Conservation (phyloP, 2,888 invertebrate genomes). For the Embidobia sp. region DNA sequence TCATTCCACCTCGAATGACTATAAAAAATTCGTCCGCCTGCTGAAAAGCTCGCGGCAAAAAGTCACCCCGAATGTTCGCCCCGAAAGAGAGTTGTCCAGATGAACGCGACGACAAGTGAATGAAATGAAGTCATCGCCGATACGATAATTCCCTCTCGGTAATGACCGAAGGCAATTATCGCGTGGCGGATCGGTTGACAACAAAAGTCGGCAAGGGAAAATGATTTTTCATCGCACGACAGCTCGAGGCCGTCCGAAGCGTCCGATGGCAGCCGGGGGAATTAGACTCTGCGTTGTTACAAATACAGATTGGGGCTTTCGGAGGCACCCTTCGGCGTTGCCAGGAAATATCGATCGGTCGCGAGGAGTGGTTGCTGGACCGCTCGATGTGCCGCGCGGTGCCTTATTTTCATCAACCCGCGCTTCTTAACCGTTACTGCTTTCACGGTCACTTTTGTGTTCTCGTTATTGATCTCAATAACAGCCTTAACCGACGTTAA, state of each 20-base stretch:
- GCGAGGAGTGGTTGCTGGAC: conserved; percentile 77
- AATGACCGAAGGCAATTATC: conserved; percentile 13
- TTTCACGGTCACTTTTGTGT: conserved; percentile 63
- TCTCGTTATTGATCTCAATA: conserved; percentile 55
- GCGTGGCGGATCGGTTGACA: background rate
- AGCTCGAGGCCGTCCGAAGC: conserved; percentile 22
- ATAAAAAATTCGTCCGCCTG: too few relatives aligned
- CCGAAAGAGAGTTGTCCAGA: too few relatives aligned
- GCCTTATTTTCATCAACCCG: conserved; percentile 72
- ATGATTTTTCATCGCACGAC: conserved; percentile 55
- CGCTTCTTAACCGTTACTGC: conserved; percentile 53
- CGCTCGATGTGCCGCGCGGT: conserved; percentile 71
- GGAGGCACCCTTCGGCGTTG: conserved; percentile 76
- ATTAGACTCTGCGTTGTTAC: conserved; percentile 76
- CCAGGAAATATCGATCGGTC: conserved; percentile 80
- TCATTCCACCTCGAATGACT: too few relatives aligned
- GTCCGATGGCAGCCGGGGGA: conserved; percentile 70
- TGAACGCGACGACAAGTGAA: background rate
- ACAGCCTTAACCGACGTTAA: conserved; percentile 48
- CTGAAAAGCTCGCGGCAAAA: too few relatives aligned
- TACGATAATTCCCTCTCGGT: conserved; percentile 3
- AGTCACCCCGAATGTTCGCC: too few relatives aligned
- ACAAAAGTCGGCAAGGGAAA: conserved; percentile 43
- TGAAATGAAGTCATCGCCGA: conserved; percentile 34
- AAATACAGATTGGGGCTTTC: conserved; percentile 74